These are phyloP conservation scores for Thecophora atra DNA, from an alignment of 2,888 invertebrate species.

Conservation along the genomic window DNA sequence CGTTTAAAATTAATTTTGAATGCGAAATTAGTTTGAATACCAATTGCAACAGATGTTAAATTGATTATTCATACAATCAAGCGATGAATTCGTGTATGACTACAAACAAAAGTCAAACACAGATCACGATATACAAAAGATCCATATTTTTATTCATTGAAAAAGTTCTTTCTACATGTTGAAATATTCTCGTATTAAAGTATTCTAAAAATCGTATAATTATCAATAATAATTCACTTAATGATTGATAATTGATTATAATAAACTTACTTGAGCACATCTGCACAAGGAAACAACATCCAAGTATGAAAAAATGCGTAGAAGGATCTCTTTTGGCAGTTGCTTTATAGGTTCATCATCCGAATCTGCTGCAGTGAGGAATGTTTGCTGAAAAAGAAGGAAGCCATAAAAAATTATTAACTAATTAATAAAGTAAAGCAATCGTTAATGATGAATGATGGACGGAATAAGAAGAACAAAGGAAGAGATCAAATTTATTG, in stretches of 20 bases:
- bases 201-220: not conserved
- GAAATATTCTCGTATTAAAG: not conserved
- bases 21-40: slow-evolving; percentile 1
- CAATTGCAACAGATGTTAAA: not conserved
- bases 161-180: not conserved
- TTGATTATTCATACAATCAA: slow-evolving; percentile 17
- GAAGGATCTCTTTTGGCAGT: slow-evolving; percentile 94
- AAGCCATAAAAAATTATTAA: not conserved
- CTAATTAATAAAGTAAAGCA: not conserved
- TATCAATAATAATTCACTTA: not conserved
- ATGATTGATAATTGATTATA: not conserved
- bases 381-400: slow-evolving; percentile 61
- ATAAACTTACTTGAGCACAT: slow-evolving; percentile 84
- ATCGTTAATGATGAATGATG: not conserved
- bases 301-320: slow-evolving; percentile 93
- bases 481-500: not conserved
- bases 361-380: slow-evolving; percentile 64
- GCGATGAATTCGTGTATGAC: not conserved
- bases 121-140: not conserved
- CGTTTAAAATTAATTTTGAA: not conserved
- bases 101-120: not conserved
- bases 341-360: slow-evolving; percentile 71
- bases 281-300: slow-evolving; percentile 96
- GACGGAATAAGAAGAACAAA: not conserved
- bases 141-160: not conserved